Percentiles rank a stretch among this genome's conserved stretches.
Evolutionary conservation across 2,797 vertebrate genomes (phyloP).

Genomic region (Gallirallus australis): DNA sequence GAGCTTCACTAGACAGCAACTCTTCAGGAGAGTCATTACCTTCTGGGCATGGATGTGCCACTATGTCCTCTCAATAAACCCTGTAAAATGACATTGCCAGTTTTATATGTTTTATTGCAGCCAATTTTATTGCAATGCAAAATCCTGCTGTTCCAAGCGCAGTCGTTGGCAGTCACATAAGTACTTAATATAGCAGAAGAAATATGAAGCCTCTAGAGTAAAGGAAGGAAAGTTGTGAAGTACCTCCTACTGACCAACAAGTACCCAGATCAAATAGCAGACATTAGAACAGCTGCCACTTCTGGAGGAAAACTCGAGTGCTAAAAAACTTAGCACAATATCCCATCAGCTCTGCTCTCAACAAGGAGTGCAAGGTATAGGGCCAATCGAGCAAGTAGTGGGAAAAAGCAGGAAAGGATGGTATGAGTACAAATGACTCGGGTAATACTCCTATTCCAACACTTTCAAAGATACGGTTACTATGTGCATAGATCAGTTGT

Average conservation of each 20-base stretch:
- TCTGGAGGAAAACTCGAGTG: neutral
- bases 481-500: fast-evolving
- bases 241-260: neutral
- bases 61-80: fast-evolving
- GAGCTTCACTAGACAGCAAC: neutral
- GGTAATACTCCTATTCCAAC: neutral
- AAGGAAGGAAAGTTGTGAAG: neutral
- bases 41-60: neutral
- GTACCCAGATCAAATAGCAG: neutral
- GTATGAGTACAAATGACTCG: neutral
- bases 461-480: neutral
- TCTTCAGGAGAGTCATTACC: neutral
- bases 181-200: neutral
- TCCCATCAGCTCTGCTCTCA: neutral
- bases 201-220: neutral
- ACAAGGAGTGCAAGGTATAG: fast-evolving
- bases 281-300: neutral
- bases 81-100: neutral
- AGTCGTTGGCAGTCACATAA: neutral
- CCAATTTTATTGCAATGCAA: fast-evolving
- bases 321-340: neutral
- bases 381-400: fast-evolving
- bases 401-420: neutral
- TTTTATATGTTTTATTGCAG: fast-evolving
- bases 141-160: neutral